A percentile compares a stretch with the other conserved stretches of the same genome.
Evolutionary conservation across 2,113 vertebrate genomes (phyloP).

Genomic region (Calyptommatus sinebrachiatus): DNA sequence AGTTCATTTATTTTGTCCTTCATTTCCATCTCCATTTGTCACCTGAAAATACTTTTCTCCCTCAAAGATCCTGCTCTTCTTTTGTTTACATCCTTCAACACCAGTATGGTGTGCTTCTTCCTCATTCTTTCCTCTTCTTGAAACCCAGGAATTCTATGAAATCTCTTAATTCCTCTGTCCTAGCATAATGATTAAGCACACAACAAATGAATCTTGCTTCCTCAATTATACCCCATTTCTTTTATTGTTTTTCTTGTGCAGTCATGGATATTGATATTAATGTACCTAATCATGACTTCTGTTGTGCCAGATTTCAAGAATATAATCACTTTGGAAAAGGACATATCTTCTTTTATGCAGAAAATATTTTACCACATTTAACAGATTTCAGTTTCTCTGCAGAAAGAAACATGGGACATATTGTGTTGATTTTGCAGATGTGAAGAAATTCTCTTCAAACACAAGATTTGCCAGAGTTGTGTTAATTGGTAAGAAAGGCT

Average conservation of each 20-base stretch:
- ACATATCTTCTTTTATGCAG: not conserved
- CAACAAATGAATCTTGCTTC: not conserved
- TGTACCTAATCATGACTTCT: too few species aligned
- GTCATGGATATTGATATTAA: too few species aligned
- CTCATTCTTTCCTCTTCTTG: not conserved
- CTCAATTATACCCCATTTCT: not conserved
- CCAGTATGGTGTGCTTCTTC: not conserved
- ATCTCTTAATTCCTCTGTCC: not conserved
- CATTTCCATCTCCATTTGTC: not conserved
- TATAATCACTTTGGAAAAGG: not conserved
- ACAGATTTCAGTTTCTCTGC: too few species aligned
- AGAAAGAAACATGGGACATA: too few species aligned
- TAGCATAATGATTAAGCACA: not conserved
- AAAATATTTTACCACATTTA: not conserved
- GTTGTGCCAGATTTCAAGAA: not conserved
- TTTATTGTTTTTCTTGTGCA: not conserved
- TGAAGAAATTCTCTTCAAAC: too few species aligned
- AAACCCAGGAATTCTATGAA: not conserved
- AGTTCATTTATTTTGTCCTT: not conserved
- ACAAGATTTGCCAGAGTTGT: too few species aligned
- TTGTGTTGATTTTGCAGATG: too few species aligned
- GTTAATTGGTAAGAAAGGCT: too few species aligned
- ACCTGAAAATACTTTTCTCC: not conserved
- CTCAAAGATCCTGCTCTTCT: not conserved
- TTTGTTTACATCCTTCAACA: not conserved